Percentiles rank a stretch among this genome's conserved stretches.
phyloP scores from a whole-genome alignment of 2,113 vertebrate species.

The Lepisosteus osseus region DNA sequence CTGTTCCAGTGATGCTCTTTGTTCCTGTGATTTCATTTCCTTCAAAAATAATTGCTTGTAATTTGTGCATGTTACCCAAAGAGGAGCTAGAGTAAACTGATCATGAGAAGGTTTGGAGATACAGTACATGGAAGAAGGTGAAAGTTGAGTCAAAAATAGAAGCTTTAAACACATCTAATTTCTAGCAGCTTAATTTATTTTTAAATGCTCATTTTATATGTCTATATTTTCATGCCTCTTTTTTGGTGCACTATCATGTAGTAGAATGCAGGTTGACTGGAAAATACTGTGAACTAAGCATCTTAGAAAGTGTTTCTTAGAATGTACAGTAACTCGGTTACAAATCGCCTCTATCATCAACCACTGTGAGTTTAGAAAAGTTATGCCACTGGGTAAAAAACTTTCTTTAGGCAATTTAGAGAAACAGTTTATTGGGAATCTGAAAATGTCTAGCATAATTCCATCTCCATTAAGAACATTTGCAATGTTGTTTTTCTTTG shows the following conservation, averaged over 20 bases:
- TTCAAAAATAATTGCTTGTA: slow-evolving; percentile 5
- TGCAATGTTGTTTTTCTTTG: background rate
- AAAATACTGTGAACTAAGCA: too few species aligned
- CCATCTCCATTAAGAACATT: background rate
- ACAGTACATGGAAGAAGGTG: too few species aligned
- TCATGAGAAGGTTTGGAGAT: background rate
- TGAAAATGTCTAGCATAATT: background rate
- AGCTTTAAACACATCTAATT: too few species aligned
- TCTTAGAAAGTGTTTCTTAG: too few species aligned
- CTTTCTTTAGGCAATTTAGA: background rate
- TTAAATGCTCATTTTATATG: too few species aligned
- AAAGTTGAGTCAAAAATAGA: too few species aligned
- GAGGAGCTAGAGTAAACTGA: background rate
- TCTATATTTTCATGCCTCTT: too few species aligned
- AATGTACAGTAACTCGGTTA: too few species aligned
- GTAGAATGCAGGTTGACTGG: too few species aligned
- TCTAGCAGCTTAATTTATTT: too few species aligned
- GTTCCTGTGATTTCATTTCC: slow-evolving; percentile 22
- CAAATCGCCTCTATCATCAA: too few species aligned
- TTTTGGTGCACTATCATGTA: too few species aligned
- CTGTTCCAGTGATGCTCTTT: slow-evolving; percentile 30
- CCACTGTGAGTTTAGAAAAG: background rate
- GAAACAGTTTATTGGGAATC: background rate
- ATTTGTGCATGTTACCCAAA: slow-evolving; percentile 7
- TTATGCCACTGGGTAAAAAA: background rate